These are phyloP conservation scores for Pterocles burchelli DNA, from an alignment of 2,113 vertebrate species.

Conservation along the genomic window DNA sequence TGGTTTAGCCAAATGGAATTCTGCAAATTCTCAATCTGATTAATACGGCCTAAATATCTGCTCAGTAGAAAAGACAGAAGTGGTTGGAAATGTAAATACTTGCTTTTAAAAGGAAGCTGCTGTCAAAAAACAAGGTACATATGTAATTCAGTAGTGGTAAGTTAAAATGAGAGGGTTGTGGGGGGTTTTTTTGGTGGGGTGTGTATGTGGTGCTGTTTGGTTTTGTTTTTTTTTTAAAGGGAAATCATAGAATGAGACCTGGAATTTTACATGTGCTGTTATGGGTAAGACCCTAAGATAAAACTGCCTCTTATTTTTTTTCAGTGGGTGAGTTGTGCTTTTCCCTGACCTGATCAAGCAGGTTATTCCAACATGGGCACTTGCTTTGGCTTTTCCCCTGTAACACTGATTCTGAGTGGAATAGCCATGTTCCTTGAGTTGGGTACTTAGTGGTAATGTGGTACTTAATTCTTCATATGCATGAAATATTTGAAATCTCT, in stretches of 20 bases:
- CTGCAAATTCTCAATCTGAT: neutral
- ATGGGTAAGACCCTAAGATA: neutral
- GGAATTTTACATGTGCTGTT: neutral
- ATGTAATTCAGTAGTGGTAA: neutral
- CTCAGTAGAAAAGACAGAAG: neutral
- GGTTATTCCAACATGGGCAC: fast-evolving
- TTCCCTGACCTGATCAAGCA: neutral
- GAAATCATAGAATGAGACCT: neutral
- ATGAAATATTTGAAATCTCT: neutral
- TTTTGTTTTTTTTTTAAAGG: neutral
- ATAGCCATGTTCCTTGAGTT: neutral
- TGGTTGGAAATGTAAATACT: neutral
- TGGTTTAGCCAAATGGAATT: neutral
- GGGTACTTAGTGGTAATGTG: neutral
- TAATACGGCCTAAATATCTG: neutral
- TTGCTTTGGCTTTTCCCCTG: neutral
- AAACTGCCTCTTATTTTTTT: neutral
- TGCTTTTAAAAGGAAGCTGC: neutral
- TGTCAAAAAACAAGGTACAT: neutral
- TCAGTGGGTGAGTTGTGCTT: neutral
- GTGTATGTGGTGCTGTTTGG: too few relatives aligned
- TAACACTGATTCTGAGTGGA: neutral
- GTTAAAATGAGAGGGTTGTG: neutral
- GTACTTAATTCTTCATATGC: neutral
- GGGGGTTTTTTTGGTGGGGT: too few relatives aligned